Base-by-base conservation (phyloP, 1,140 invertebrate genomes). In the Semibalanus balanoides region DNA sequence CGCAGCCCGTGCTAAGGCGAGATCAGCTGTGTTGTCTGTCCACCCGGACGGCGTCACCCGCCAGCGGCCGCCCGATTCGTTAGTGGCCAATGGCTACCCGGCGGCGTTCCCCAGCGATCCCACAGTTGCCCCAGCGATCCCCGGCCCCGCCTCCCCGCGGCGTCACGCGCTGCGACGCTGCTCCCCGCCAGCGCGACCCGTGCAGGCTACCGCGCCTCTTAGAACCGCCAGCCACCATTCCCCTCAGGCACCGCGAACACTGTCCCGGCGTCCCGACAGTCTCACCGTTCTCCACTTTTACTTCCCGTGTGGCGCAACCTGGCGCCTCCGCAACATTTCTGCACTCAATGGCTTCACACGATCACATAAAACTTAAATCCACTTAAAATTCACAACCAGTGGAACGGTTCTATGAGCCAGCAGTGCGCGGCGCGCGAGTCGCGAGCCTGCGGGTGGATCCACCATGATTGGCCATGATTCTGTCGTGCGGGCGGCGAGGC, bases 311-410 rank as follows among this genome's bases (percentile, higher is more conserved):
- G 35, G 35, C 35, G 35, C 35, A 17, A 40, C 35, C n/a, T 40
- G 35, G 35, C 35, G 35, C 35, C 35, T 40, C 51, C 51, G 22
- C 11, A 64, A 64, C 51, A 64, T 64, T 64, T 72, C 70, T 72
- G 70, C 70, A 72, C 70, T 72, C 70, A 72, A 72, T 72, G 70
- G 70, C 70, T 72, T 30, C 70, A 72, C 28, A 64, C 51, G 11
- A 19, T 64, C 51, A 64, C 51, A 64, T 64, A 64, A 64, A 64
- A 64, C 51, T 14, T 22, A 64, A 25, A 14, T 14, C 51, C 51
- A 64, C 29, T 30, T 72, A 72, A 72, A 72, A 28, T 72, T 28
- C 70, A 72, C 28, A 72, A 72, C 51, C 51, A 29, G 29, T 30
- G 3, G 70, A 72, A 30, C 28, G 70, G 70, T 29, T 11, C 9